phyloP scores from a whole-genome alignment of 2,797 vertebrate species.

The Zenarchopterus dispar region DNA sequence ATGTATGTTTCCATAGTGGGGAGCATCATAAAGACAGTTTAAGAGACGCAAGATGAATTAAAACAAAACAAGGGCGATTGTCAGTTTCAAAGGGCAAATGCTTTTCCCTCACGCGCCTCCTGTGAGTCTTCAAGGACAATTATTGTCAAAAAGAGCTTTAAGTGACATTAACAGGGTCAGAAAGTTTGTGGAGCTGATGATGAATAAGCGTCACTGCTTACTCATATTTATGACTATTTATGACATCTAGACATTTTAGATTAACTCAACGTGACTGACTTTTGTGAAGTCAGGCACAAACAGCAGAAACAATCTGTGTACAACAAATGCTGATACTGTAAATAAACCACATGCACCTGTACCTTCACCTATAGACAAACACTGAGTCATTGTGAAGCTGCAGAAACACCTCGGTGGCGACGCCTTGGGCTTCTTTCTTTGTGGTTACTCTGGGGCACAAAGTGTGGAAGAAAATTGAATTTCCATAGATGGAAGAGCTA shows the following conservation, averaged over 20 bases:
- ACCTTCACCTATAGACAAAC: constrained; percentile 25
- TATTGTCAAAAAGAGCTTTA: not conserved
- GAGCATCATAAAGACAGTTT: not conserved
- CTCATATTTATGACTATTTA: not conserved
- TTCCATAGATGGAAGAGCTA: constrained; percentile 38
- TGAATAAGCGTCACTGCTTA: too few species aligned
- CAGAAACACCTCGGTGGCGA: constrained; percentile 31
- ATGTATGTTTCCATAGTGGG: too few species aligned
- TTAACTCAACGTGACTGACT: constrained; percentile 19
- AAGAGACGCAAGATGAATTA: not conserved
- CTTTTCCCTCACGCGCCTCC: not conserved
- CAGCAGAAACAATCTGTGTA: constrained; percentile 6
- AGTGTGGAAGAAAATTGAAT: constrained; percentile 27
- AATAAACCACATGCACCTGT: not conserved
- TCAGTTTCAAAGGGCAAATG: constrained; percentile 13
- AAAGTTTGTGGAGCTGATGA: constrained; percentile 4
- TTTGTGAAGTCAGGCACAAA: constrained; percentile 9
- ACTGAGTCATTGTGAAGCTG: constrained; percentile 45
- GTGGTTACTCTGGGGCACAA: constrained; percentile 21
- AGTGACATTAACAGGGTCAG: constrained; percentile 31
- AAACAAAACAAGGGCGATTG: not conserved
- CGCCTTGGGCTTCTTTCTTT: constrained; percentile 27
- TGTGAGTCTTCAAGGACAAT: constrained; percentile 8
- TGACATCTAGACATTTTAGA: constrained; percentile 23
- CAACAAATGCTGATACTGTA: constrained; percentile 1